Conservation (phyloP, 2,113 vertebrate species). For the Agapornis roseicollis region DNA sequence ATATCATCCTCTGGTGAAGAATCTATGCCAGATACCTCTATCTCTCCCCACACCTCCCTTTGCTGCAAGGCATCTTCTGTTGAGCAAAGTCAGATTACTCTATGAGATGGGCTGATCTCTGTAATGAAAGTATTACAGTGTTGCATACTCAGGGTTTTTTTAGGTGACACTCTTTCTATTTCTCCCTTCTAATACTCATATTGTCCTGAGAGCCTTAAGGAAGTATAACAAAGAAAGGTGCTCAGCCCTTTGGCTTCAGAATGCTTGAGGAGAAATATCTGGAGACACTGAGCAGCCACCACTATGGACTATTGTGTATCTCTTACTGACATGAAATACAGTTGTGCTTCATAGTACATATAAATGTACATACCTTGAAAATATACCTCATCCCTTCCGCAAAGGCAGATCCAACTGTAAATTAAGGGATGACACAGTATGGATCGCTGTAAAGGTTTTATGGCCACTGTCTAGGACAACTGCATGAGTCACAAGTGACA, state of each 20-base stretch:
- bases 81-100: not conserved
- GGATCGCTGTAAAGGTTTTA: slow-evolving; percentile 36
- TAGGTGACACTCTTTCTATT: not conserved
- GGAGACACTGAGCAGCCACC: not conserved
- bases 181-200: not conserved
- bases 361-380: slow-evolving; percentile 44
- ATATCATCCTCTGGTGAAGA: fast-evolving
- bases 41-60: not conserved
- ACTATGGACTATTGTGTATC: not conserved
- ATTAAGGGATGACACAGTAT: not conserved
- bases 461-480: not conserved
- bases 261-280: not conserved
- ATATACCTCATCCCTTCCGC: slow-evolving; percentile 15
- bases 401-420: slow-evolving; percentile 10
- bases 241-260: not conserved
- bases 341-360: not conserved
- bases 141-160: not conserved
- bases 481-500: slow-evolving; percentile 8
- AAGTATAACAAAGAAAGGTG: not conserved
- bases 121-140: not conserved
- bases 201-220: not conserved
- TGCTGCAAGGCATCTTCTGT: not conserved
- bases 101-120: not conserved
- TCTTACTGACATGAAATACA: slow-evolving; percentile 35
- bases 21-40: not conserved